Conservation (phyloP, 2,888 invertebrate species). For the Serripes groenlandicus region DNA sequence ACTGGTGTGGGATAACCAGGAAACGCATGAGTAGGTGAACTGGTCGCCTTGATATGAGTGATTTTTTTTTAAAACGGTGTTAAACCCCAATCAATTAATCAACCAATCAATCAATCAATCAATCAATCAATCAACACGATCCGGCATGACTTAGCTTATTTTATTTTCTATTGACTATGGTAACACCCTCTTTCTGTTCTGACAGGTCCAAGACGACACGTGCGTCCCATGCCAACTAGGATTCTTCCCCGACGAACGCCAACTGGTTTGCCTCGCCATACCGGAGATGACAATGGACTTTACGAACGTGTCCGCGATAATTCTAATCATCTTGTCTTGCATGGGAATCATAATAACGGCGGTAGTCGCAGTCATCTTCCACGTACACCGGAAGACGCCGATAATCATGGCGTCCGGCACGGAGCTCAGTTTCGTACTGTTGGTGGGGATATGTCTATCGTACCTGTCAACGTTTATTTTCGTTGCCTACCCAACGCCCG, state of each 20-base stretch:
- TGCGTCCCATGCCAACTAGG: constrained; percentile 87
- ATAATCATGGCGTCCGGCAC: constrained; percentile 89
- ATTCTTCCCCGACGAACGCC: constrained; percentile 82
- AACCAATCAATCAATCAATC: too few relatives aligned
- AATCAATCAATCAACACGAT: too few relatives aligned
- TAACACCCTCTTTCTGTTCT: not conserved
- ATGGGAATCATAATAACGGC: constrained; percentile 87
- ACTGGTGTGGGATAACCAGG: too few relatives aligned
- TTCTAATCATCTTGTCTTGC: constrained; percentile 84
- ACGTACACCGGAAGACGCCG: constrained; percentile 88
- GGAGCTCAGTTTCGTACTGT: constrained; percentile 88
- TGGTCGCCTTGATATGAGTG: too few relatives aligned
- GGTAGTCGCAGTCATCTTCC: constrained; percentile 87
- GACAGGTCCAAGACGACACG: constrained; percentile 22
- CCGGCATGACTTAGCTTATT: too few relatives aligned
- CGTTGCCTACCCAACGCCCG: constrained; percentile 87
- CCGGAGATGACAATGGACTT: constrained; percentile 87
- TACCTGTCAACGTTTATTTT: constrained; percentile 88
- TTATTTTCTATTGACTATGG: too few relatives aligned
- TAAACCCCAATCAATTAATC: too few relatives aligned
- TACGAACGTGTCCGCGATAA: constrained; percentile 87
- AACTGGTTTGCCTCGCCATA: constrained; percentile 86
- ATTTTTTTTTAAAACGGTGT: too few relatives aligned
- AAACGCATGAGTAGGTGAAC: too few relatives aligned
- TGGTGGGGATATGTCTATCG: constrained; percentile 87